phyloP scores from a whole-genome alignment of 30 jellyfish, hydroid and myxozoan genomes.

The Cassiopea xamachana region DNA sequence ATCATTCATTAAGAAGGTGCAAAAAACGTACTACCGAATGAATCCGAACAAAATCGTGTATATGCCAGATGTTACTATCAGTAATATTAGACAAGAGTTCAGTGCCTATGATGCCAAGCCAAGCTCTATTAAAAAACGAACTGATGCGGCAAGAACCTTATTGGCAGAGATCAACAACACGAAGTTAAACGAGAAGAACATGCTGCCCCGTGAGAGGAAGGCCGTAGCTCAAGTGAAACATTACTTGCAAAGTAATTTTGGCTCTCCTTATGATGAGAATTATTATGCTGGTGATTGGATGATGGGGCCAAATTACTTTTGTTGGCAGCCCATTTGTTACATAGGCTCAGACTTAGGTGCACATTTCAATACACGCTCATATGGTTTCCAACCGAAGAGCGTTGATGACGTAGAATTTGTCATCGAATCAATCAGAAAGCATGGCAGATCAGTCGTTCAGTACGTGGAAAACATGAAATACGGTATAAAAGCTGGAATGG shows the following conservation, averaged over 20 bases:
- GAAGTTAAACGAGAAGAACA: slow-evolving; percentile 36
- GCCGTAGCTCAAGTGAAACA: slow-evolving; percentile 94
- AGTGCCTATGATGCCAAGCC: slow-evolving; percentile 90
- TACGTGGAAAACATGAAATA: slow-evolving; percentile 75
- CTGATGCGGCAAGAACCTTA: slow-evolving; percentile 77
- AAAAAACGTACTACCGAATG: slow-evolving; percentile 68
- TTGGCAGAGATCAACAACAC: slow-evolving; percentile 49
- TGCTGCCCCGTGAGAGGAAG: slow-evolving; percentile 80
- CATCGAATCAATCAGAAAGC: slow-evolving; percentile 58
- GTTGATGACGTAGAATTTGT: slow-evolving; percentile 73
- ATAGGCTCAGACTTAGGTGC: slow-evolving; percentile 60
- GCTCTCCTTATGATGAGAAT: slow-evolving; percentile 89
- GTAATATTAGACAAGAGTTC: slow-evolving; percentile 62
- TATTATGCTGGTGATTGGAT: slow-evolving; percentile 98
- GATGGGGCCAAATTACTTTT: slow-evolving; percentile 97
- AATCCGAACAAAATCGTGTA: slow-evolving; percentile 79
- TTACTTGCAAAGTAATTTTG: slow-evolving; percentile 84
- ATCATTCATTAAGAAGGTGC: slow-evolving; percentile 70
- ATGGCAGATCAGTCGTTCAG: slow-evolving; percentile 58
- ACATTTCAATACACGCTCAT: slow-evolving; percentile 60
- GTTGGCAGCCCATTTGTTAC: slow-evolving; percentile 96
- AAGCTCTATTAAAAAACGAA: slow-evolving; percentile 64
- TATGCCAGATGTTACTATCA: slow-evolving; percentile 78
- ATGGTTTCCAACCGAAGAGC: slow-evolving; percentile 63
- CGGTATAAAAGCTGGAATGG: slow-evolving; percentile 97